phyloP scores from a whole-genome alignment of 2,888 invertebrate genomes.

The Himalopsyche anomala region DNA sequence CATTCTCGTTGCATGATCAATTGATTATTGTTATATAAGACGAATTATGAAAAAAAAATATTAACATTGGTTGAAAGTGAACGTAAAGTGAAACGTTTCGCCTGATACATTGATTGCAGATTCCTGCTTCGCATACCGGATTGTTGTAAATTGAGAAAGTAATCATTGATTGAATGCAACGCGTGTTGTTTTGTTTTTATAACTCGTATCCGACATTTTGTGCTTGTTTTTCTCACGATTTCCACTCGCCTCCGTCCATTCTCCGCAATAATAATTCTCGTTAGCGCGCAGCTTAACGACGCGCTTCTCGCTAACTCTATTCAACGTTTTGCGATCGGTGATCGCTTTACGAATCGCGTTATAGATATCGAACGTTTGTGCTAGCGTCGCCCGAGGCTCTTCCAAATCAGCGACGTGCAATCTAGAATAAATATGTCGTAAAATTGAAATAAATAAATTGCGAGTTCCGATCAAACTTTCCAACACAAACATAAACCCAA shows the following conservation, averaged over 20 bases:
- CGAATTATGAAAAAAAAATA: background rate
- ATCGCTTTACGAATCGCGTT: slow-evolving; percentile 14
- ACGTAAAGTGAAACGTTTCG: slow-evolving; percentile 12
- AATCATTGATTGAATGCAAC: slow-evolving; percentile 28
- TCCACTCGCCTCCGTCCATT: slow-evolving; percentile 29
- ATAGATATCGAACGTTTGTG: background rate
- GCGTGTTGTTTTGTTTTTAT: slow-evolving; percentile 22
- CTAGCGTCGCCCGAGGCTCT: background rate
- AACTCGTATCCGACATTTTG: slow-evolving; percentile 1
- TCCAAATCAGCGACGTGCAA: background rate
- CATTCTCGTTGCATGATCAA: too few relatives aligned
- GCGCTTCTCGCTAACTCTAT: background rate
- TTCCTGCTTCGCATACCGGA: slow-evolving; percentile 39
- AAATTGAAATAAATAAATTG: slow-evolving; percentile 2
- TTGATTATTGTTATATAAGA: background rate
- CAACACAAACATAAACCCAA: too few relatives aligned
- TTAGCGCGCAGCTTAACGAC: slow-evolving; percentile 7
- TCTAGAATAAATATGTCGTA: background rate
- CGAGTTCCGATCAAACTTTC: too few relatives aligned
- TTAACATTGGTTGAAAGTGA: background rate
- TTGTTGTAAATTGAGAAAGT: slow-evolving; percentile 25
- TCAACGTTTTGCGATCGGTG: background rate
- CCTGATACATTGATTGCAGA: background rate
- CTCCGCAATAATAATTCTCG: slow-evolving; percentile 35
- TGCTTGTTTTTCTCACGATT: slow-evolving; percentile 45